Evolutionary conservation across 2,888 invertebrate species (phyloP).

Genomic region (Neoascia interrupta): DNA sequence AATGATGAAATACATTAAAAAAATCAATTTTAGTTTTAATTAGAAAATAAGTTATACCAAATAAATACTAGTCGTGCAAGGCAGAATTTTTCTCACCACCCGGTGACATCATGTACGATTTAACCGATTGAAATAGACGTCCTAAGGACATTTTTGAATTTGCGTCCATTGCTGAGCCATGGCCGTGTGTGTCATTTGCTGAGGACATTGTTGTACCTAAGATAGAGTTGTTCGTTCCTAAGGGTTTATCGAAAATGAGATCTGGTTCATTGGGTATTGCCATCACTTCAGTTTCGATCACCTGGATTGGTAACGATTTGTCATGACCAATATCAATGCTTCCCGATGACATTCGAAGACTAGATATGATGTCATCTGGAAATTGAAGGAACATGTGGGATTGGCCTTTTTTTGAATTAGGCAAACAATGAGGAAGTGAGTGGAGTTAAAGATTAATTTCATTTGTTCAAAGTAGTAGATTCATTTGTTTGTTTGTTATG

Average conservation of each 20-base stretch:
- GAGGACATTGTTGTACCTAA: conserved; percentile 37
- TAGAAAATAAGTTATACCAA: no score
- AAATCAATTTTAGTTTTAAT: conserved; percentile 11
- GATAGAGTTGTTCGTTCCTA: conserved; percentile 51
- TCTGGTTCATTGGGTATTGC: conserved; percentile 62
- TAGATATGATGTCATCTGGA: conserved; percentile 69
- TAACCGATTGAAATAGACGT: conserved; percentile 59
- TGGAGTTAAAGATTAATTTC: conserved; percentile 66
- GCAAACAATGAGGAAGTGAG: conserved; percentile 66
- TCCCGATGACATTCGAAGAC: conserved; percentile 56
- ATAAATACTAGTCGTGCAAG: no score
- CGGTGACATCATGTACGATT: conserved; percentile 59
- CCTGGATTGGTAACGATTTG: conserved; percentile 57
- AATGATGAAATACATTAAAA: no score
- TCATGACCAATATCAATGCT: conserved; percentile 61
- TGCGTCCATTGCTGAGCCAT: conserved; percentile 18
- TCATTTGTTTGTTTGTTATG: conserved; percentile 39
- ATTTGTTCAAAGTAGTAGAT: conserved; percentile 59
- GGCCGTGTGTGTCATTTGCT: conserved; percentile 29
- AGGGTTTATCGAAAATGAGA: conserved; percentile 58
- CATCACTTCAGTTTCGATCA: conserved; percentile 66
- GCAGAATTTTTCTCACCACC: conserved; percentile 31
- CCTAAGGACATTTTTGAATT: conserved; percentile 41
- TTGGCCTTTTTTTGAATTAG: conserved; percentile 64
- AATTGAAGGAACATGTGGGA: conserved; percentile 69